A percentile compares a stretch with the other conserved stretches of the same genome.
Conservation (phyloP, 2,888 invertebrate species). For the Eupithecia vulgata region DNA sequence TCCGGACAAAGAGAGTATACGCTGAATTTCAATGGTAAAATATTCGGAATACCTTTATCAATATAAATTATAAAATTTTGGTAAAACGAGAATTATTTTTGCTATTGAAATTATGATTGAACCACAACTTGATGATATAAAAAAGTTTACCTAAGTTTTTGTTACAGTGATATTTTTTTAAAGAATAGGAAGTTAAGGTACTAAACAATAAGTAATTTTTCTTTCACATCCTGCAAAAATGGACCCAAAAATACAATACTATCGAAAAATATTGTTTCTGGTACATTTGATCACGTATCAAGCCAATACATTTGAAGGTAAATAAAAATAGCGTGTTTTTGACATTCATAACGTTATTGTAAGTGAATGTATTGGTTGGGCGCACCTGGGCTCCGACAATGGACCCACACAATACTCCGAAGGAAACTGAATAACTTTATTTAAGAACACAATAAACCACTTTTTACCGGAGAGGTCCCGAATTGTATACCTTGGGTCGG, state of each 20-base stretch:
- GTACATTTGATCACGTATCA: conserved; percentile 55
- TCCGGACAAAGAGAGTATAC: conserved; percentile 24
- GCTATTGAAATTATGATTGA: neutral
- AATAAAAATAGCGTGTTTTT: conserved; percentile 78
- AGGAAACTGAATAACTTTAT: conserved; percentile 81
- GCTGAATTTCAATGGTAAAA: neutral
- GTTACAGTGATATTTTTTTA: neutral
- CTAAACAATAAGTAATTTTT: neutral
- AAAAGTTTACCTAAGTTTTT: no score
- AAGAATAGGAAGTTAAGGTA: neutral
- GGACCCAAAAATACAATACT: conserved; percentile 7
- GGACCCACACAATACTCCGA: conserved; percentile 72
- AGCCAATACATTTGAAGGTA: conserved; percentile 67
- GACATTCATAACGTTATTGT: conserved; percentile 79
- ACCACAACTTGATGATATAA: neutral
- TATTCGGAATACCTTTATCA: neutral
- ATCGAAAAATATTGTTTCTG: conserved; percentile 40
- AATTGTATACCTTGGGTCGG: conserved; percentile 65
- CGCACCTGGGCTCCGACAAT: conserved; percentile 74
- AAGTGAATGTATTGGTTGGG: conserved; percentile 63
- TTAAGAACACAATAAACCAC: conserved; percentile 82
- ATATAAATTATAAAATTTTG: neutral
- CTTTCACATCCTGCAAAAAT: neutral
- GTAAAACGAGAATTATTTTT: neutral
- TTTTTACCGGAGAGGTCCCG: conserved; percentile 73